Evolutionary conservation across 1,140 invertebrate genomes (phyloP).

Genomic region (Formica exsecta): DNA sequence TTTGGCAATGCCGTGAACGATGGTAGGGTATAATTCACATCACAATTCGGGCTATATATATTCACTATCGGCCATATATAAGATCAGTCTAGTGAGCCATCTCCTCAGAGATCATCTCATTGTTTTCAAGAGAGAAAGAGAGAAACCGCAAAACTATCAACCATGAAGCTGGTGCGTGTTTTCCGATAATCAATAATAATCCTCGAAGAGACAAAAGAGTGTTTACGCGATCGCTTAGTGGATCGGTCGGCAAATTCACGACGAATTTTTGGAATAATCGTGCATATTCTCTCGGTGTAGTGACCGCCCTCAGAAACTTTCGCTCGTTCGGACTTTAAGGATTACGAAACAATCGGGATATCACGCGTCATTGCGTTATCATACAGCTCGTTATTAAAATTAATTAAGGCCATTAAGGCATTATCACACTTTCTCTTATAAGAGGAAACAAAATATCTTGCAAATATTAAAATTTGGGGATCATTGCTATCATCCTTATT

Average conservation of each 20-base stretch:
- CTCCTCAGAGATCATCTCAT: slow-evolving; percentile 59
- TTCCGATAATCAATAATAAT: background rate
- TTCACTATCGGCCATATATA: slow-evolving; percentile 20
- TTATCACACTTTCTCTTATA: background rate
- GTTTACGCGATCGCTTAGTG: slow-evolving; percentile 7
- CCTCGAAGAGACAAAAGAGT: slow-evolving; percentile 4
- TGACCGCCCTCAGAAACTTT: slow-evolving; percentile 20
- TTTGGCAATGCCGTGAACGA: slow-evolving; percentile 40
- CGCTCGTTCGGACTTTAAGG: background rate
- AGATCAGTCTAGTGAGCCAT: slow-evolving; percentile 68
- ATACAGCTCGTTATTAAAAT: background rate
- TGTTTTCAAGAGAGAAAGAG: background rate
- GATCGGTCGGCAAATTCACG: background rate
- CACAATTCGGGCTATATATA: slow-evolving; percentile 71
- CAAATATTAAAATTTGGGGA: background rate
- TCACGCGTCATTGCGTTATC: background rate
- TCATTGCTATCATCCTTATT: background rate
- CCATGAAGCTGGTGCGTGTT: slow-evolving; percentile 75
- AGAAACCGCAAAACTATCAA: background rate
- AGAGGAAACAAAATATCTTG: background rate
- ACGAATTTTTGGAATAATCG: background rate
- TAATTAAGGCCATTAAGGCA: background rate
- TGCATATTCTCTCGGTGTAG: slow-evolving; percentile 22
- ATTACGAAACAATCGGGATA: background rate
- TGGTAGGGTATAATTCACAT: slow-evolving; percentile 61